A percentile compares a stretch with the other conserved stretches of the same genome.
Conservation (phyloP, 2,888 invertebrate genomes). For the Drosophila recens region DNA sequence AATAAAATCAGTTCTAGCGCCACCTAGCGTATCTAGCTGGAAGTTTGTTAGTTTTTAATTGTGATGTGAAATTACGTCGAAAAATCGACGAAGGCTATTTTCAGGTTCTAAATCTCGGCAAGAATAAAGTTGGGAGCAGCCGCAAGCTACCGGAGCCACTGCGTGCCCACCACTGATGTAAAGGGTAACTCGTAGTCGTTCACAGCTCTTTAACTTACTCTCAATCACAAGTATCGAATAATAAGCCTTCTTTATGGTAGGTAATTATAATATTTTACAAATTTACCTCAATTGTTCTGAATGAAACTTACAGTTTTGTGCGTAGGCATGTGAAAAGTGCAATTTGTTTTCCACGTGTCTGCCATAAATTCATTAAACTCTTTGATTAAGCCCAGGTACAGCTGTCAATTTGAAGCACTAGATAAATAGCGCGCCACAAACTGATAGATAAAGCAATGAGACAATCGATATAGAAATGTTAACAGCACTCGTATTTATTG, state of each 20-base stretch:
- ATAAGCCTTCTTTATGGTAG: background rate
- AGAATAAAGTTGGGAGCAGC: no score
- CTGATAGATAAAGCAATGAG: slow-evolving; percentile 58
- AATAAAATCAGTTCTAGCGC: background rate
- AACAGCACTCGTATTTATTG: slow-evolving; percentile 44
- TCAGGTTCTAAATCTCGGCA: no score
- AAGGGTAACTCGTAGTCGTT: slow-evolving; percentile 1
- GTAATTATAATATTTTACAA: background rate
- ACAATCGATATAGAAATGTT: slow-evolving; percentile 56
- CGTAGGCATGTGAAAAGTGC: slow-evolving; percentile 52
- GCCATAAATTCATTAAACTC: slow-evolving; percentile 44
- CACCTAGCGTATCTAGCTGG: background rate
- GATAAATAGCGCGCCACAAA: slow-evolving; percentile 58
- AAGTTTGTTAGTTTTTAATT: background rate
- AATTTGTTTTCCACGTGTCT: slow-evolving; percentile 52
- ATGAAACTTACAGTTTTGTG: background rate
- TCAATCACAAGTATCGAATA: background rate
- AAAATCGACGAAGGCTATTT: no score
- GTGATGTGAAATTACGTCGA: no score
- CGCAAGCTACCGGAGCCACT: no score
- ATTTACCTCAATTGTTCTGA: background rate
- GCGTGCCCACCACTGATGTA: background rate
- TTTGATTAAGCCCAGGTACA: slow-evolving; percentile 49
- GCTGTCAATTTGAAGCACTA: slow-evolving; percentile 73
- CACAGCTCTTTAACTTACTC: background rate